These are phyloP conservation scores for Apteryx mantelli DNA, from an alignment of 2,113 vertebrate genomes.

Conservation along the genomic window DNA sequence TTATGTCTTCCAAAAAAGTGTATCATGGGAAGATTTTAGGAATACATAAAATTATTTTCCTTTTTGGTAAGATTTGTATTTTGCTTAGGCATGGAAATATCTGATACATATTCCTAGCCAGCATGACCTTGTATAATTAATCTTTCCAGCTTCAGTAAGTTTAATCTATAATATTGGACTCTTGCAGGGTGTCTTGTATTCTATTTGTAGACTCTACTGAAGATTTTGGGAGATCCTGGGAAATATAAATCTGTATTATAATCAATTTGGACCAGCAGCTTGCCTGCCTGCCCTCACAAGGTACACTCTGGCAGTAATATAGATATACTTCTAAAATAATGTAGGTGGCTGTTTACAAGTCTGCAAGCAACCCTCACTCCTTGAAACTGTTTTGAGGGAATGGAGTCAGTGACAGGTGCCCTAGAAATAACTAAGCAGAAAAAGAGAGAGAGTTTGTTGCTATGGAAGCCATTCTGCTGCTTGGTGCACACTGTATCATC, in stretches of 20 bases:
- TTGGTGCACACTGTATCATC: constrained; percentile 20
- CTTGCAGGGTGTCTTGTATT: neutral
- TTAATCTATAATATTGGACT: neutral
- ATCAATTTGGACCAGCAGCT: neutral
- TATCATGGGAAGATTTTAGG: neutral
- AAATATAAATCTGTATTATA: neutral
- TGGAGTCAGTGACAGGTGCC: constrained; percentile 39
- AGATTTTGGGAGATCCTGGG: neutral
- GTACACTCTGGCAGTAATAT: neutral
- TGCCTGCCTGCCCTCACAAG: neutral
- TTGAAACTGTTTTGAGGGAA: neutral
- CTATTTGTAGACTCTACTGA: neutral
- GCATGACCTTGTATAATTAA: neutral
- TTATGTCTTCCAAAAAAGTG: neutral
- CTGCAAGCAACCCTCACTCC: constrained; percentile 1
- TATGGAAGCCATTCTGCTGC: constrained; percentile 57
- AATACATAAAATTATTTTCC: neutral
- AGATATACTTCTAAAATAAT: neutral
- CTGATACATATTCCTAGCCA: neutral
- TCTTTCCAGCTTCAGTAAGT: neutral
- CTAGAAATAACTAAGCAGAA: constrained; percentile 50
- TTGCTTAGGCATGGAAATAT: neutral
- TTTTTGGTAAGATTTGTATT: neutral
- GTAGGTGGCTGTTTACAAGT: neutral
- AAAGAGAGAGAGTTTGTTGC: constrained; percentile 33